Conservation (phyloP, 2,888 invertebrate species). For the Chesias legatella region DNA sequence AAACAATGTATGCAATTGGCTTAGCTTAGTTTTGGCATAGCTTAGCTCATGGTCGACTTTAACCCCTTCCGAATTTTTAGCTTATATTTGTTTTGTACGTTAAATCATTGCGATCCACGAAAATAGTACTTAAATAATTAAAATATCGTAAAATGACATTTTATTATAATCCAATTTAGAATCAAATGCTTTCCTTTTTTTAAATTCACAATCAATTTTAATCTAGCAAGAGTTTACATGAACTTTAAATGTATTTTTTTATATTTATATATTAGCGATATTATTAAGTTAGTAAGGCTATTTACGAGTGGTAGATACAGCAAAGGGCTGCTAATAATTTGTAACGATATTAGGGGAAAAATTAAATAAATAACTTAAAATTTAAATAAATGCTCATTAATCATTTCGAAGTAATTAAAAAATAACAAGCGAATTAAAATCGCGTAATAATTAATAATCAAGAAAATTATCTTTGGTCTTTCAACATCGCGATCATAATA, state of each 20-base stretch:
- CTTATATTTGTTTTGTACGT: constrained; percentile 1
- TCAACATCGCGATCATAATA: constrained; percentile 11
- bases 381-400: constrained; percentile 10
- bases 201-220: constrained; percentile 69
- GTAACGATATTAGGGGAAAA: constrained; percentile 47
- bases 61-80: too few relatives aligned
- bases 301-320: constrained; percentile 68
- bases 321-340: constrained; percentile 39
- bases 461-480: constrained; percentile 18
- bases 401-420: constrained; percentile 1
- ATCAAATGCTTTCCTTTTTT: constrained; percentile 74
- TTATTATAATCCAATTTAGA: constrained; percentile 77
- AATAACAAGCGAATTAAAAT: background rate
- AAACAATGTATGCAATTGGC: too few relatives aligned
- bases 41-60: too few relatives aligned
- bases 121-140: constrained; percentile 36
- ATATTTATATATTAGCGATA: constrained; percentile 57
- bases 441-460: constrained; percentile 2
- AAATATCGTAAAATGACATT: constrained; percentile 69
- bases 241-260: constrained; percentile 54
- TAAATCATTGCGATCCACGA: constrained; percentile 6
- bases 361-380: constrained; percentile 9
- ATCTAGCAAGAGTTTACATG: constrained; percentile 67
- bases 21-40: too few relatives aligned
- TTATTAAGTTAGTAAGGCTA: constrained; percentile 78